A percentile compares a stretch with the other conserved stretches of the same genome.
Evolutionary conservation across 1,140 invertebrate species (phyloP).

Genomic region (Trichoplusia ni): DNA sequence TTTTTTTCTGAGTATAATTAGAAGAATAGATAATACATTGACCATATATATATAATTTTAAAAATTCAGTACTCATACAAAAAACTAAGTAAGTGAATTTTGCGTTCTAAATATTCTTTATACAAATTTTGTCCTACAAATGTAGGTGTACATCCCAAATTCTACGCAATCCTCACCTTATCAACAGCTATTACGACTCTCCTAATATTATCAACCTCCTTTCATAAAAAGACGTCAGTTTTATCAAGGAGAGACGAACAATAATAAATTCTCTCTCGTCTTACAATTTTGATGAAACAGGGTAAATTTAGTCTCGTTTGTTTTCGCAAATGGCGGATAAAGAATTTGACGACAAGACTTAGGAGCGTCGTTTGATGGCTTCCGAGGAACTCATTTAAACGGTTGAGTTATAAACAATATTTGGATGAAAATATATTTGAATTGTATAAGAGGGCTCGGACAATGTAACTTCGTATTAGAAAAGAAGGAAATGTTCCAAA

Average conservation of each 20-base stretch:
- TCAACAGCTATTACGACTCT: no score
- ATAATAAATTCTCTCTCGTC: conserved; percentile 8
- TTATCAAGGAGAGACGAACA: neutral
- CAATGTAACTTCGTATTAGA: neutral
- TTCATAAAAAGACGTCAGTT: neutral
- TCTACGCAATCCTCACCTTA: no score
- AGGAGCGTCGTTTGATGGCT: neutral
- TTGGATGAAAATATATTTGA: neutral
- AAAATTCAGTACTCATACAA: no score
- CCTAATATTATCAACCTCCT: neutral
- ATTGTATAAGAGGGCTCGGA: neutral
- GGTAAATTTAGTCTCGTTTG: conserved; percentile 1
- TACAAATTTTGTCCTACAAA: no score
- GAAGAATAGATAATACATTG: no score
- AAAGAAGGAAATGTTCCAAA: no score
- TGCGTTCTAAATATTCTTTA: no score
- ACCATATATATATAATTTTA: no score
- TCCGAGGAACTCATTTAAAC: neutral
- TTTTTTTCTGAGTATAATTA: no score
- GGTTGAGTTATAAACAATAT: neutral
- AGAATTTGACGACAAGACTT: conserved; percentile 2
- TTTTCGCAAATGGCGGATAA: conserved; percentile 1
- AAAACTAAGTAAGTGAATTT: no score
- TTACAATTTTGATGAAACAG: conserved; percentile 11
- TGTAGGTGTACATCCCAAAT: no score